phyloP scores from a whole-genome alignment of 2,888 invertebrate species.

The Andrena trimmerana region DNA sequence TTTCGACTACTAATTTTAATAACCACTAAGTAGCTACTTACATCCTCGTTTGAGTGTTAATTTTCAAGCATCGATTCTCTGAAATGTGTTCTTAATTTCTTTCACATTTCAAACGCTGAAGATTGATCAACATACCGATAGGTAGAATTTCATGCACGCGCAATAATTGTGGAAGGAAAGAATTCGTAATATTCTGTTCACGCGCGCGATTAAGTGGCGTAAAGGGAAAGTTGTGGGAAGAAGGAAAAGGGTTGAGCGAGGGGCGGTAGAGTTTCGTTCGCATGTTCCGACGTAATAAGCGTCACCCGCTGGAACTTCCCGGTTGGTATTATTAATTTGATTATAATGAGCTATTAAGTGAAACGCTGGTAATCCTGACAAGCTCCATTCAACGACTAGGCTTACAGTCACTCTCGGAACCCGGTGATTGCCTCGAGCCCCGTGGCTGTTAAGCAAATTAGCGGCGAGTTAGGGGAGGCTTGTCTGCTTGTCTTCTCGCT shows the following conservation, averaged over 20 bases:
- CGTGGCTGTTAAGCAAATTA: slow-evolving; percentile 78
- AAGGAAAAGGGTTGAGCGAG: slow-evolving; percentile 37
- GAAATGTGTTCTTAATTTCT: neutral
- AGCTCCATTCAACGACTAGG: slow-evolving; percentile 77
- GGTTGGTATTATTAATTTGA: slow-evolving; percentile 81
- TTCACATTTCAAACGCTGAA: neutral
- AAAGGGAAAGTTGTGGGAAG: slow-evolving; percentile 11
- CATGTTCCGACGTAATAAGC: slow-evolving; percentile 79
- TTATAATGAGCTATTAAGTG: slow-evolving; percentile 83
- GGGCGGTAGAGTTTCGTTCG: slow-evolving; percentile 68
- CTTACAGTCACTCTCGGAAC: slow-evolving; percentile 61
- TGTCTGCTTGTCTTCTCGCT: slow-evolving; percentile 25
- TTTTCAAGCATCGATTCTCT: too few species aligned
- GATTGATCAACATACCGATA: too few species aligned
- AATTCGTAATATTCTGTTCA: slow-evolving; percentile 26
- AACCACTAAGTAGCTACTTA: too few species aligned
- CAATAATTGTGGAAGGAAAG: neutral
- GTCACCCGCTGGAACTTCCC: slow-evolving; percentile 68
- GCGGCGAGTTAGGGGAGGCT: slow-evolving; percentile 62
- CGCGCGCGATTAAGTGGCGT: slow-evolving; percentile 23
- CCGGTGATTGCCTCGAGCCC: slow-evolving; percentile 69
- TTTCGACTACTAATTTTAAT: too few species aligned
- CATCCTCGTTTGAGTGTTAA: too few species aligned
- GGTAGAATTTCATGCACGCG: too few species aligned
- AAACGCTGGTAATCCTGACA: slow-evolving; percentile 79